Evolutionary conservation across 2,888 invertebrate species (phyloP), one percentile per base, ranked within the genome.

Genomic region (Tachina grossa): DNA sequence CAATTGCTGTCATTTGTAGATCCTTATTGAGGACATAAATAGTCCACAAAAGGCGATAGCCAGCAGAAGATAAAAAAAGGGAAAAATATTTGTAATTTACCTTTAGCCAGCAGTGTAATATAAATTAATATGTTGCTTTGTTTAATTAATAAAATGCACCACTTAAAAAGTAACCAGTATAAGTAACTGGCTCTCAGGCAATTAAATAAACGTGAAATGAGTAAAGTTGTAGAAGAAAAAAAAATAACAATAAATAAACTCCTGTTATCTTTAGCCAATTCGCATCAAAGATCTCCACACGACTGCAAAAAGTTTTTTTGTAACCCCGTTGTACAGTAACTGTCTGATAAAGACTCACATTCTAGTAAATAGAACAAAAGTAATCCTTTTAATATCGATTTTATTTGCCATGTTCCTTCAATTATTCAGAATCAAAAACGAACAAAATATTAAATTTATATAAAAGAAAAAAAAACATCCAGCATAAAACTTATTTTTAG

Each of bases 1-100:
- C 83, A 85, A 83, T 68, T 76, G 66, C 22, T 76, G 69, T 65
- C 65, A 66, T 76, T 83, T 82, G 39, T 71, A 68, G 43, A 41
- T 72, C 14, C 43, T 72, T 22, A n/a, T 59, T 19, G 47, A 2
- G 41, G 39, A 1, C 14, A 8, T 5, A 63, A 63, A 45, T 59
- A n/a, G 41, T 39, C 6, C 31, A 31, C 0, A 31, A n/a, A 9
- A n/a, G n/a, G 39, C 9, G 11, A 10, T 8, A 53, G 13, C 3
- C 3, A 55, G 55, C 3, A 11, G 14, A 11, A 16, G 16, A 10
- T 53, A 1, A n/a, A 53, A 9, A 13, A 22, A 57, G 14, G 9
- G 4, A 59, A 31, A 31, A 9, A 39, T 3, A 9, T 11, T 55
- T 22, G 4, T 13, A 55, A 2, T 22, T 22, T 19, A 55, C 39